Evolutionary conservation across 2,113 vertebrate genomes (phyloP).

Genomic region (Thalassarche chlororhynchos): DNA sequence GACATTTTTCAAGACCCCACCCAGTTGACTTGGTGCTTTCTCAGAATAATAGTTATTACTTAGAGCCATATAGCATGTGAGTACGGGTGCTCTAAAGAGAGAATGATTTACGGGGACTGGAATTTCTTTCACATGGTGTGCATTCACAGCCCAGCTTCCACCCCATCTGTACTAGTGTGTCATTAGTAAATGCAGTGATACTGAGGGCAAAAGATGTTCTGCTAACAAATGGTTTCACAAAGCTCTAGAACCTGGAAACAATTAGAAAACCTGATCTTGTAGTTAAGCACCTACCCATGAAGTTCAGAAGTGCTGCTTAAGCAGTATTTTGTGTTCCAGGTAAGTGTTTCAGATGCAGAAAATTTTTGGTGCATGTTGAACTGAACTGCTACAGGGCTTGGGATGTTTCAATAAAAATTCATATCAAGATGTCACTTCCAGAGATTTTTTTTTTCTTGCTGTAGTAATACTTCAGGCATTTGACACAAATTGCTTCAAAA

Average conservation of each 20-base stretch:
- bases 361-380: neutral
- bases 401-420: neutral
- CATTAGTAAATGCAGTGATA: neutral
- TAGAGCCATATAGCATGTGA: neutral
- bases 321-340: neutral
- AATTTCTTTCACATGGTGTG: neutral
- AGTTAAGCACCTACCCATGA: neutral
- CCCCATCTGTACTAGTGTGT: neutral
- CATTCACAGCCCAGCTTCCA: neutral
- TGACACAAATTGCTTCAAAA: neutral
- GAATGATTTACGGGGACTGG: neutral
- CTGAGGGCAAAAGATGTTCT: neutral
- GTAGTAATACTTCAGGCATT: neutral
- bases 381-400: neutral
- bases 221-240: neutral
- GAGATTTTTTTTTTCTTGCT: neutral
- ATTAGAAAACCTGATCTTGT: neutral
- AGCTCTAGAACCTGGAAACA: neutral
- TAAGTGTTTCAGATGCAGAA: neutral
- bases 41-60: neutral
- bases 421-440: neutral
- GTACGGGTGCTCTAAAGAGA: neutral
- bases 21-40: neutral
- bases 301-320: neutral
- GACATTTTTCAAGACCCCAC: neutral